phyloP scores from a whole-genome alignment of 2,797 vertebrate genomes.

The Synaphobranchus kaupii region DNA sequence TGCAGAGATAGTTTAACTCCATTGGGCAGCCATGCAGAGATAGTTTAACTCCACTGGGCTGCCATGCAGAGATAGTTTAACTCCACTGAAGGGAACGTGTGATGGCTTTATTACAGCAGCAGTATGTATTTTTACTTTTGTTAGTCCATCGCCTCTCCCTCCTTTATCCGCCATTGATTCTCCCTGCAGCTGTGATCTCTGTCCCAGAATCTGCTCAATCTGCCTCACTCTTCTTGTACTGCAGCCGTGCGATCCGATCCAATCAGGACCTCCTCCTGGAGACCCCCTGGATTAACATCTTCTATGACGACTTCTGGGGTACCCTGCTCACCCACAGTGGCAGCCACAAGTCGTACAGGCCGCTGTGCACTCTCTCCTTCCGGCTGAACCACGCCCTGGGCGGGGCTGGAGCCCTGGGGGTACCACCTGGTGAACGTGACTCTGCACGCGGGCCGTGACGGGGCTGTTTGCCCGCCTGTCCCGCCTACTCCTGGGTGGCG shows the following conservation, averaged over 20 bases:
- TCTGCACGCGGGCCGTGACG: slow-evolving; percentile 85
- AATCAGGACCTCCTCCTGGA: slow-evolving; percentile 97
- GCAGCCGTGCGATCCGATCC: slow-evolving; percentile 98
- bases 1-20: too few relatives aligned
- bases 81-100: too few relatives aligned
- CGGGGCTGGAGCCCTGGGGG: slow-evolving; percentile 92
- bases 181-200: too few relatives aligned
- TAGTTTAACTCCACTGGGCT: too few relatives aligned
- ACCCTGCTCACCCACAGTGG: slow-evolving; percentile 96
- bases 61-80: too few relatives aligned
- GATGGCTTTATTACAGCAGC: too few relatives aligned
- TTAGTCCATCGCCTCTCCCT: too few relatives aligned
- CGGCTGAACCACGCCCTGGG: slow-evolving; percentile 90
- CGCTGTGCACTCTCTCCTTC: slow-evolving; percentile 96
- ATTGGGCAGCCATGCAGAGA: too few relatives aligned
- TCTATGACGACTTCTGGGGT: slow-evolving; percentile 99
- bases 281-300: slow-evolving; percentile 95
- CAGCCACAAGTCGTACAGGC: slow-evolving; percentile 98
- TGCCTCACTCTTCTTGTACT: too few relatives aligned
- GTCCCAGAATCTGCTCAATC: too few relatives aligned
- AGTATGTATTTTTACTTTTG: too few relatives aligned
- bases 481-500: slow-evolving; percentile 84
- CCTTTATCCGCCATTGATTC: too few relatives aligned
- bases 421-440: slow-evolving; percentile 92
- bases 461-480: slow-evolving; percentile 90